A percentile compares a stretch with the other conserved stretches of the same genome.
Conservation (phyloP, 2,113 vertebrate species). For the Andinoacara biseriatus region DNA sequence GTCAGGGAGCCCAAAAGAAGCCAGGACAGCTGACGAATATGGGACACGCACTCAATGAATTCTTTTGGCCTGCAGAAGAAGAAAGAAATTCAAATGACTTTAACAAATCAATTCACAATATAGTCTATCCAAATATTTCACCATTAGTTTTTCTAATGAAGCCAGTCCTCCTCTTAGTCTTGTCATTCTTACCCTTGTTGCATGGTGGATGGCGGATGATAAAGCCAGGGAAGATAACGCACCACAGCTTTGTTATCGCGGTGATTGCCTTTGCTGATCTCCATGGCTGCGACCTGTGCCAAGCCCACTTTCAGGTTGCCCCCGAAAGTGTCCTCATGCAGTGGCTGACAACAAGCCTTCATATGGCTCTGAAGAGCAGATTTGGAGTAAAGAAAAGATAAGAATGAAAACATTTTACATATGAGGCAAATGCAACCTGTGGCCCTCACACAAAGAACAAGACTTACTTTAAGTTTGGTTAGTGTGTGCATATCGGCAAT, state of each 20-base stretch:
- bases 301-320: constrained; percentile 98
- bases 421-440: neutral
- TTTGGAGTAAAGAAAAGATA: neutral
- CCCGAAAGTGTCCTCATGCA: constrained; percentile 98
- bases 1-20: constrained; percentile 96
- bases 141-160: neutral
- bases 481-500: constrained; percentile 99
- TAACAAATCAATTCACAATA: neutral
- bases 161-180: neutral
- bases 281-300: constrained; percentile 96
- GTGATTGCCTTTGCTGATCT: constrained; percentile 97
- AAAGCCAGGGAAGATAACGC: constrained; percentile 96
- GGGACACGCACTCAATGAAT: constrained; percentile 98
- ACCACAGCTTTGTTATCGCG: constrained; percentile 97
- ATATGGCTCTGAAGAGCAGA: constrained; percentile 89
- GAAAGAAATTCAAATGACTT: constrained; percentile 17
- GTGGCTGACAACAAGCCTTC: constrained; percentile 97
- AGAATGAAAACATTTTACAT: neutral
- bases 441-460: neutral
- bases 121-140: neutral
- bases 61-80: constrained; percentile 89
- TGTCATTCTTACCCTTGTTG: constrained; percentile 91
- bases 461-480: constrained; percentile 93
- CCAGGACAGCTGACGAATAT: constrained; percentile 97
- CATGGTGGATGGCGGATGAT: constrained; percentile 97